Conservation (phyloP, 2,113 vertebrate species). For the Cyphomyrus discorhynchus region DNA sequence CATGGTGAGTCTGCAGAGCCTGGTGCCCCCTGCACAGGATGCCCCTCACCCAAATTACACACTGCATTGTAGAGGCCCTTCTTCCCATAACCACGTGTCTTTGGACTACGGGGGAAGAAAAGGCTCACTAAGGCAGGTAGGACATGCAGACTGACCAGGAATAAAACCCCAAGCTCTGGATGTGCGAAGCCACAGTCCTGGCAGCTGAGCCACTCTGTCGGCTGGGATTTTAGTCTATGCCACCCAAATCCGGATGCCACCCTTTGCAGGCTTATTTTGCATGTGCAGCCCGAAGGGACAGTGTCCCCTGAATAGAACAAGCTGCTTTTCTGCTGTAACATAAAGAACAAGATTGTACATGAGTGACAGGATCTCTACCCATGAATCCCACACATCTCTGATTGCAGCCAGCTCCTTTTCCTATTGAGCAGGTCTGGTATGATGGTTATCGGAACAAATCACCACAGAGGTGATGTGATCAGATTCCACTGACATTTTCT, state of each 20-base stretch:
- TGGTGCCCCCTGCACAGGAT: background rate
- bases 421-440: background rate
- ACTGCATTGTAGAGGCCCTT: background rate
- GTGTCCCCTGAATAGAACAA: slow-evolving; percentile 1
- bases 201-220: background rate
- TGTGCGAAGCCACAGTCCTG: background rate
- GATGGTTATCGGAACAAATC: slow-evolving; percentile 4
- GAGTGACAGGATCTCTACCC: background rate
- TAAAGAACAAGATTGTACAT: slow-evolving; percentile 10
- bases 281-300: background rate
- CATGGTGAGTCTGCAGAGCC: background rate
- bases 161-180: background rate
- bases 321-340: background rate
- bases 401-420: background rate
- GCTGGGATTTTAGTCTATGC: background rate
- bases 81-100: background rate
- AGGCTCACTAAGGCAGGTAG: background rate
- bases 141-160: background rate
- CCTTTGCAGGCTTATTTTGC: background rate
- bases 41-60: background rate
- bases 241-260: background rate
- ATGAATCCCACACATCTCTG: background rate
- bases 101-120: background rate
- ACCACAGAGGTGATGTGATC: background rate
- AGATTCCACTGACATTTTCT: background rate